phyloP scores from a whole-genome alignment of 2,113 vertebrate genomes.

The Brachypodius melanocephalos region DNA sequence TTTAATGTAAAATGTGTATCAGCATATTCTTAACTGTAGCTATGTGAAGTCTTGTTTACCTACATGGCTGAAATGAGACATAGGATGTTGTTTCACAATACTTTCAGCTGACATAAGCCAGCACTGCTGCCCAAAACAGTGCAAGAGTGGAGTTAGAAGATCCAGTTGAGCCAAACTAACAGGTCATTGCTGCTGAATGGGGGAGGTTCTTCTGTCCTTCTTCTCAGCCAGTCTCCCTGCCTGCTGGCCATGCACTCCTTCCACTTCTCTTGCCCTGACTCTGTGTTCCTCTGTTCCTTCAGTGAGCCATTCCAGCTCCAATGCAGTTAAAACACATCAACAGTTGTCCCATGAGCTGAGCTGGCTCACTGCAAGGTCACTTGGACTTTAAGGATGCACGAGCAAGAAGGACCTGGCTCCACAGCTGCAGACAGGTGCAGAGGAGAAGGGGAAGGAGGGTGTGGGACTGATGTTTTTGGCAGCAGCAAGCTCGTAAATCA shows the following conservation, averaged over 20 bases:
- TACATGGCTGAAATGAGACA: slow-evolving; percentile 1
- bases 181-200: background rate
- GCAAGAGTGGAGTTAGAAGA: background rate
- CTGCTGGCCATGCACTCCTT: background rate
- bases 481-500: background rate
- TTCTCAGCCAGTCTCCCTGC: background rate
- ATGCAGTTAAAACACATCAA: background rate
- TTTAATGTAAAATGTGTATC: slow-evolving; percentile 20
- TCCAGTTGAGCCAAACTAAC: slow-evolving; percentile 33
- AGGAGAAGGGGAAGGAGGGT: background rate
- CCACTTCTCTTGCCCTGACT: background rate
- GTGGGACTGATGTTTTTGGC: background rate
- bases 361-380: background rate
- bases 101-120: slow-evolving; percentile 34
- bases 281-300: background rate
- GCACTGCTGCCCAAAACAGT: background rate
- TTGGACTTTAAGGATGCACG: background rate
- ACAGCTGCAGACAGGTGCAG: background rate
- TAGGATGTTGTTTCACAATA: slow-evolving; percentile 3
- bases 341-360: background rate
- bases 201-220: background rate
- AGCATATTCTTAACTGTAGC: slow-evolving; percentile 26
- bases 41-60: slow-evolving; percentile 22
- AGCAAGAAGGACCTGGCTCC: background rate
- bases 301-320: background rate